A percentile compares a stretch with the other conserved stretches of the same genome.
These are phyloP conservation scores for Geodia barretti DNA, from an alignment of 37 sponge, comb jelly and placozoan species.

Conservation along the genomic window DNA sequence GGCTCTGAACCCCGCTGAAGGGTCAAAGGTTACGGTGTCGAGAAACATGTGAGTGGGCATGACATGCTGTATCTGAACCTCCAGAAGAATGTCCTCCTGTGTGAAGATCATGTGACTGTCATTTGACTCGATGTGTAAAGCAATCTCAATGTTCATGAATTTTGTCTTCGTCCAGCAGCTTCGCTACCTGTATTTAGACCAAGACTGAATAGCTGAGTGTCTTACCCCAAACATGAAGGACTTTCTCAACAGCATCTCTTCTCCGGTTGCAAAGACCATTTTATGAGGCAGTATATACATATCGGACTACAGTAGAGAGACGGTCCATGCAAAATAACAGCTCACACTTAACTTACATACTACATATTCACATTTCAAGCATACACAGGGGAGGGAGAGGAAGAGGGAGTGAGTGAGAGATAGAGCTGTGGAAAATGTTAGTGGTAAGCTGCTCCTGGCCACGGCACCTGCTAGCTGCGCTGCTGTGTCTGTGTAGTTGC, in stretches of 20 bases:
- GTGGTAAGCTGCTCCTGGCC: no score
- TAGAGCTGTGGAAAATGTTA: no score
- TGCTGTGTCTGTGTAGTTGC: no score
- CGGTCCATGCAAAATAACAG: no score
- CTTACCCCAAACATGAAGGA: constrained; percentile 87
- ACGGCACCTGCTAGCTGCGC: no score
- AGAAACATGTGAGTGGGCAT: constrained; percentile 73
- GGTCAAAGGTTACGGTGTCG: constrained; percentile 80
- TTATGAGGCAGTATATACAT: constrained; percentile 81
- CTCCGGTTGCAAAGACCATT: constrained; percentile 59
- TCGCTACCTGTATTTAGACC: constrained; percentile 54
- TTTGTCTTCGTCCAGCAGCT: constrained; percentile 91
- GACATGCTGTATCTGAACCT: constrained; percentile 85
- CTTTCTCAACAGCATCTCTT: constrained; percentile 74
- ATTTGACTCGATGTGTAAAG: background rate
- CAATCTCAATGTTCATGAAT: constrained; percentile 47
- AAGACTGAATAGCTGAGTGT: no score
- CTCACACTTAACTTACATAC: no score
- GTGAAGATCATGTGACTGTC: background rate
- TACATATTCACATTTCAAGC: no score
- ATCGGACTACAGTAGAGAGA: no score
- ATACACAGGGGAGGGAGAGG: no score
- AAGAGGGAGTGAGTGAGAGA: no score
- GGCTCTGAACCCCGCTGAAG: constrained; percentile 53
- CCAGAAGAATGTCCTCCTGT: constrained; percentile 76